A percentile compares a stretch with the other conserved stretches of the same genome.
phyloP scores from a whole-genome alignment of 2,888 invertebrate genomes.

The Endotricha flammealis region DNA sequence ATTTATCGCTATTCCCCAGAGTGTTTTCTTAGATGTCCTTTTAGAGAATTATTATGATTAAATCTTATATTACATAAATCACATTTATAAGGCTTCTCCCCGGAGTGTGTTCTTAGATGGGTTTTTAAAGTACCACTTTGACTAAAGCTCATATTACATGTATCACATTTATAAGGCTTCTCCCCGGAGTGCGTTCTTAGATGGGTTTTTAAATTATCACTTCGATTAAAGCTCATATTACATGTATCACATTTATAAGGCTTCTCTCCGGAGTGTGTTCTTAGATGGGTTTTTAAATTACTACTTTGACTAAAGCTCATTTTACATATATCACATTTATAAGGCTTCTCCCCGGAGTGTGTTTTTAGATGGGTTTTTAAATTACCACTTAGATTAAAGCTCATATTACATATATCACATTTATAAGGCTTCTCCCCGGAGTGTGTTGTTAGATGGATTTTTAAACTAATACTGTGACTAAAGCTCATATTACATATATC shows the following conservation, averaged over 20 bases:
- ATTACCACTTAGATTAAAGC: background rate
- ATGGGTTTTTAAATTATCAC: background rate
- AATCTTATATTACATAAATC: background rate
- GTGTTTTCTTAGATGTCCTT: background rate
- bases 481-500: slow-evolving; percentile 6
- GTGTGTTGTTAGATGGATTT: background rate
- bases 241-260: background rate
- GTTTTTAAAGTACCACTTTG: background rate
- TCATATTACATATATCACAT: background rate
- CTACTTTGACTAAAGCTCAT: background rate
- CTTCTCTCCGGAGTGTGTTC: background rate
- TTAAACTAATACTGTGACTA: too few relatives aligned
- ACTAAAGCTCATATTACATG: background rate
- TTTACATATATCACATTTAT: background rate
- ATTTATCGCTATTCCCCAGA: slow-evolving; percentile 5
- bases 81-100: background rate
- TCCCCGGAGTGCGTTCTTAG: background rate
- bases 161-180: slow-evolving; percentile 1
- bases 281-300: background rate
- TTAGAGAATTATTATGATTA: background rate
- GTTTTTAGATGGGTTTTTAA: background rate
- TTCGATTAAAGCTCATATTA: background rate
- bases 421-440: background rate
- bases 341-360: background rate
- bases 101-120: background rate